phyloP scores from a whole-genome alignment of 2,113 vertebrate genomes.

The Rhea pennata region DNA sequence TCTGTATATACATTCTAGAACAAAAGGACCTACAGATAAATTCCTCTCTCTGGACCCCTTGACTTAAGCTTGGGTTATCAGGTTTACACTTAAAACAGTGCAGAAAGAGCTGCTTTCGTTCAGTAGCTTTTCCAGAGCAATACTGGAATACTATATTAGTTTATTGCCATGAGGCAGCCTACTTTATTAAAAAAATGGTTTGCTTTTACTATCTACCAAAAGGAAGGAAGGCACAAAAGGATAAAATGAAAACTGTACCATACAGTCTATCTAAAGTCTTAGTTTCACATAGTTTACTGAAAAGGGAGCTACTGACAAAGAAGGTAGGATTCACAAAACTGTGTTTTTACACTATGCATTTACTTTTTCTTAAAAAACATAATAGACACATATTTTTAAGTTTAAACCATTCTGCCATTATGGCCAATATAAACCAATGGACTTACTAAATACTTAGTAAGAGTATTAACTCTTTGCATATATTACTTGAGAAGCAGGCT shows the following conservation, averaged over 20 bases:
- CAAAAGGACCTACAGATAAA: background rate
- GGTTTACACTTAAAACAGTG: background rate
- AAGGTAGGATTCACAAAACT: background rate
- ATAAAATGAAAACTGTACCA: background rate
- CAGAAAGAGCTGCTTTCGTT: background rate
- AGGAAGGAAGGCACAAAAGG: background rate
- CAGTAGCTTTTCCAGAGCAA: background rate
- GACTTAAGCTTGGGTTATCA: background rate
- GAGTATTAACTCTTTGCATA: background rate
- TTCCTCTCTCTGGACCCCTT: background rate
- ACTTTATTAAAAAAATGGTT: background rate
- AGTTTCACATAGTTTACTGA: background rate
- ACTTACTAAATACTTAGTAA: background rate
- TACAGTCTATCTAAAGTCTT: background rate
- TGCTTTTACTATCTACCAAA: background rate
- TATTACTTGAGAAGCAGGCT: background rate
- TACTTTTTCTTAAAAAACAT: background rate
- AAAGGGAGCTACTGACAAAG: background rate
- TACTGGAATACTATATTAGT: background rate
- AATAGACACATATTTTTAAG: background rate
- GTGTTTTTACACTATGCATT: background rate
- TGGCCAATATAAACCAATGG: background rate
- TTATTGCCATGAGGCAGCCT: rapidly evolving
- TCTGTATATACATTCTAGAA: background rate
- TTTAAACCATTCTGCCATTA: background rate